Evolutionary conservation across 2,888 invertebrate genomes (phyloP).

Genomic region (Epirrhoe alternata): DNA sequence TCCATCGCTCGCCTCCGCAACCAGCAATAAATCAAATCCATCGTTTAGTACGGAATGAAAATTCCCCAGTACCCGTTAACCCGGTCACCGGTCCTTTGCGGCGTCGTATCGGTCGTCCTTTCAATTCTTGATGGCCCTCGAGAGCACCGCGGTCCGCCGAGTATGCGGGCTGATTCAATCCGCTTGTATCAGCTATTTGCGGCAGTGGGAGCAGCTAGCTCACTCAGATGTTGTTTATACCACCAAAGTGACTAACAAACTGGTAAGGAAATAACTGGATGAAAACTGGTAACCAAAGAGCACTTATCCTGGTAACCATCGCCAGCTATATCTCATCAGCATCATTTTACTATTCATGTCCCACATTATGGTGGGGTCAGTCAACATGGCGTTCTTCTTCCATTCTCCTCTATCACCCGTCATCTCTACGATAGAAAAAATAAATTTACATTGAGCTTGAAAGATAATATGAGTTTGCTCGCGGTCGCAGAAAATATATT

Average conservation of each 20-base stretch:
- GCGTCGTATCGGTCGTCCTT: constrained; percentile 59
- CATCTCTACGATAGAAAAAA: too few species aligned
- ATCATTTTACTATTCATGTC: too few species aligned
- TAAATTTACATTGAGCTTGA: too few species aligned
- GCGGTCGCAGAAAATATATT: too few species aligned
- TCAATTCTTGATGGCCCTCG: constrained; percentile 62
- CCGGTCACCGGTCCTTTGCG: constrained; percentile 59
- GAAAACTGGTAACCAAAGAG: too few species aligned
- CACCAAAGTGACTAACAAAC: not conserved
- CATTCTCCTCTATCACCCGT: too few species aligned
- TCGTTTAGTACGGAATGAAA: constrained; percentile 46
- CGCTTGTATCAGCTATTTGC: constrained; percentile 63
- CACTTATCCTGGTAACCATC: too few species aligned
- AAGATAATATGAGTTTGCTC: too few species aligned
- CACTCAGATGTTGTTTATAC: constrained; percentile 2
- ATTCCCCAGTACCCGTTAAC: constrained; percentile 53
- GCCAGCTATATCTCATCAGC: too few species aligned
- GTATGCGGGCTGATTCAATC: constrained; percentile 62
- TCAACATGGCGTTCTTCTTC: too few species aligned
- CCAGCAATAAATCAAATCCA: constrained; percentile 41
- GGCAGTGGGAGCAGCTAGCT: constrained; percentile 34
- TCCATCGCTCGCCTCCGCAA: constrained; percentile 11
- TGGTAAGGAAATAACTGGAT: too few species aligned
- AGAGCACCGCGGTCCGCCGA: constrained; percentile 58
- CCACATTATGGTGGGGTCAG: too few species aligned